Conservation (phyloP, 2,797 vertebrate species). For the Taeniopygia guttata region DNA sequence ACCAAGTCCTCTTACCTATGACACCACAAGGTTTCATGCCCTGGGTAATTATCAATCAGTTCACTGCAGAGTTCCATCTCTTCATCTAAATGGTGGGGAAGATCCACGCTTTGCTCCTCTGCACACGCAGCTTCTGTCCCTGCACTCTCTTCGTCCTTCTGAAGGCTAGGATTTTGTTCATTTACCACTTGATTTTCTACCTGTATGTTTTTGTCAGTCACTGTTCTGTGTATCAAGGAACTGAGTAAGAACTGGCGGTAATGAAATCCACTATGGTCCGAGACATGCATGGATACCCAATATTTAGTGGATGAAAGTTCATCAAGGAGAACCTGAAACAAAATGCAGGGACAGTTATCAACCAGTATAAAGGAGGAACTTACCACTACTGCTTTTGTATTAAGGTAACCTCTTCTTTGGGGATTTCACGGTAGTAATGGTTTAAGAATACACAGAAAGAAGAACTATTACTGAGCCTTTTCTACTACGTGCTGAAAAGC, state of each 20-base stretch:
- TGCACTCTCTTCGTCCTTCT: constrained; percentile 73
- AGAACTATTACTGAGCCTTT: background rate
- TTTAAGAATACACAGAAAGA: background rate
- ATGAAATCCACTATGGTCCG: constrained; percentile 98
- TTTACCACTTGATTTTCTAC: constrained; percentile 39
- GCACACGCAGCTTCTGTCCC: constrained; percentile 38
- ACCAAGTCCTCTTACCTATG: constrained; percentile 85
- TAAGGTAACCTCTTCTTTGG: background rate
- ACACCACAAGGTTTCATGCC: constrained; percentile 96
- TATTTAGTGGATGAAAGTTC: constrained; percentile 89
- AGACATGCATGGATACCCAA: constrained; percentile 95
- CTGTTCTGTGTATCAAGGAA: constrained; percentile 77
- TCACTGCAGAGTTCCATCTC: constrained; percentile 91
- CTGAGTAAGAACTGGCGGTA: constrained; percentile 95
- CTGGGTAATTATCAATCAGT: constrained; percentile 91
- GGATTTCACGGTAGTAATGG: background rate
- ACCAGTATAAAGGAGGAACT: background rate
- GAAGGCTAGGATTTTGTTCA: constrained; percentile 58
- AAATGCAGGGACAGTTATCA: background rate
- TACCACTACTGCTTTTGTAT: background rate
- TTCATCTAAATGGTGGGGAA: constrained; percentile 79
- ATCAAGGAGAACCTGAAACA: constrained; percentile 86
- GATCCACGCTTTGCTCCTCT: constrained; percentile 61
- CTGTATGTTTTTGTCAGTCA: constrained; percentile 37
- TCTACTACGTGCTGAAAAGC: background rate